Conservation (phyloP, 2,797 vertebrate species). For the Chloroceryle amazona region DNA sequence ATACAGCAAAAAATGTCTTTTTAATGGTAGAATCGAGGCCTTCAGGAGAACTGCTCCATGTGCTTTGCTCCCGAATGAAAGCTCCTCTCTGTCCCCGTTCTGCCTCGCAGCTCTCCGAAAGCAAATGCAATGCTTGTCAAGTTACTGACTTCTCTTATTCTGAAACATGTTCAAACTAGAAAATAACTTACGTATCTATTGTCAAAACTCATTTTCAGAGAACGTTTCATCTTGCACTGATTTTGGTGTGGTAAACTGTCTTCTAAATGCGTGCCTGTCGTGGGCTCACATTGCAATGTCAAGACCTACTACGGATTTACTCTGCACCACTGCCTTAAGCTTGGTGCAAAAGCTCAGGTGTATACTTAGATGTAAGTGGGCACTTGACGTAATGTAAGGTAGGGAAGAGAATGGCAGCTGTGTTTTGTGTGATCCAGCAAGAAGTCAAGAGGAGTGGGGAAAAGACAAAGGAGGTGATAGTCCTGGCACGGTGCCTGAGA, state of each 20-base stretch:
- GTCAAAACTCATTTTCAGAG: background rate
- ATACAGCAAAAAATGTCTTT: conserved; percentile 23
- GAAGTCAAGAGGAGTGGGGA: background rate
- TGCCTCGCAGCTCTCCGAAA: background rate
- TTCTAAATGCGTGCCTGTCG: background rate
- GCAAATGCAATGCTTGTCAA: background rate
- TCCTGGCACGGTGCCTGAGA: background rate
- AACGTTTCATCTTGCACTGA: background rate
- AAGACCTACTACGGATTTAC: rapidly evolving
- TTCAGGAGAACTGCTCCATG: background rate
- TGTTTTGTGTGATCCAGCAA: background rate
- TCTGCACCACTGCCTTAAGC: rapidly evolving
- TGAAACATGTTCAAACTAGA: background rate
- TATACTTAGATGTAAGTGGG: background rate
- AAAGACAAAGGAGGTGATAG: background rate
- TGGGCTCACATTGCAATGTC: background rate
- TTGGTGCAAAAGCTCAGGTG: background rate
- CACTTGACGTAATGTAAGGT: rapidly evolving
- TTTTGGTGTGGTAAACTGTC: background rate
- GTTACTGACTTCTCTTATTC: background rate
- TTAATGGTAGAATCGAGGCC: background rate
- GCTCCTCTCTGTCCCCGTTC: background rate
- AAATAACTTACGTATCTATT: background rate
- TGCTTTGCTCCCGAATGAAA: background rate
- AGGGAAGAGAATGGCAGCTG: background rate